These are phyloP conservation scores for Toxotes jaculatrix DNA, from an alignment of 2,113 vertebrate genomes.

Conservation along the genomic window DNA sequence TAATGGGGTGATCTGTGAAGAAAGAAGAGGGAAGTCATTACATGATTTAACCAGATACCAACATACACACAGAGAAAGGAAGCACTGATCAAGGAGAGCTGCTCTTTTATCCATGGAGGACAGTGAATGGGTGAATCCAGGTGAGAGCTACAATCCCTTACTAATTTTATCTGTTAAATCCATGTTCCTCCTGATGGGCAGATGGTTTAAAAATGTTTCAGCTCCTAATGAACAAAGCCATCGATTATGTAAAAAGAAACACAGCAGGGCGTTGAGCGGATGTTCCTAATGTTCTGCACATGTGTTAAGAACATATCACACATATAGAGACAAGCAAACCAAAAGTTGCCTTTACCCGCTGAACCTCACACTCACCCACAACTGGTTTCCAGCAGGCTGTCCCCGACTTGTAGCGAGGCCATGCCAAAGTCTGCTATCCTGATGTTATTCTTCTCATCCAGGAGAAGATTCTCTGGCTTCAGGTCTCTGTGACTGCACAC, in stretches of 20 bases:
- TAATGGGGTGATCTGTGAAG: constrained; percentile 90
- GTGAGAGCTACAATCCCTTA: constrained; percentile 13
- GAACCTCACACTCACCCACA: constrained; percentile 80
- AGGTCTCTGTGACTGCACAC: constrained; percentile 91
- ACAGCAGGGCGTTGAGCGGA: neutral
- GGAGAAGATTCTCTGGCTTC: constrained; percentile 93
- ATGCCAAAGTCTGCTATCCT: constrained; percentile 94
- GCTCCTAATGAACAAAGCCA: constrained; percentile 19
- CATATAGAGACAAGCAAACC: neutral
- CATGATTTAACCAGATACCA: neutral
- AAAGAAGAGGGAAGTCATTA: neutral
- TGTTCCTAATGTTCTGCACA: neutral
- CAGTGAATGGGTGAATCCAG: constrained; percentile 2
- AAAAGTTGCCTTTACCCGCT: neutral
- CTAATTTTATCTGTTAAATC: constrained; percentile 33
- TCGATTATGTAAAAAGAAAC: constrained; percentile 4
- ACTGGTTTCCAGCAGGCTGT: constrained; percentile 93
- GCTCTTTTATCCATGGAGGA: constrained; percentile 1
- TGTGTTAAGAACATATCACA: neutral
- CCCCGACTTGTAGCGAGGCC: constrained; percentile 94
- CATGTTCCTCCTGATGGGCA: neutral
- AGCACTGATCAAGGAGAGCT: neutral
- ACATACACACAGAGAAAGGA: neutral
- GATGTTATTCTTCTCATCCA: constrained; percentile 95
- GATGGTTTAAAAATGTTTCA: neutral